These are phyloP conservation scores for Volucella bombylans DNA, from an alignment of 2,888 invertebrate genomes.

Conservation along the genomic window DNA sequence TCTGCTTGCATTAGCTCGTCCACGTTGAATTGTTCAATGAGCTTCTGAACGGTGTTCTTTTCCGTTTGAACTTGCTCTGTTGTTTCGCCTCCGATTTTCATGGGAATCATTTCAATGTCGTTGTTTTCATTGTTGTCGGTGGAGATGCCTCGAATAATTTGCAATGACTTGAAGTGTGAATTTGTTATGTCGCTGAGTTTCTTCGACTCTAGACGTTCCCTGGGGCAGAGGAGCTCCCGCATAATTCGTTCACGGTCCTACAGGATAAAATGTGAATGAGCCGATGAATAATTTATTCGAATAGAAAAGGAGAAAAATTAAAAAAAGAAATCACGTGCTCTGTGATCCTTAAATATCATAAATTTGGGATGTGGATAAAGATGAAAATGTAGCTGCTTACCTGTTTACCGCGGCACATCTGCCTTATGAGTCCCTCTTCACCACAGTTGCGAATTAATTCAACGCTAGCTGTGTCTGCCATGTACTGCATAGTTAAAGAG, in stretches of 20 bases:
- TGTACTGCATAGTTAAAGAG: constrained; percentile 88
- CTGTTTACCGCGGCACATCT: constrained; percentile 89
- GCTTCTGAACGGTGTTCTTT: constrained; percentile 77
- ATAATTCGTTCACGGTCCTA: constrained; percentile 80
- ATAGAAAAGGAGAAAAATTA: not conserved
- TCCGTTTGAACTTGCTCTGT: constrained; percentile 77
- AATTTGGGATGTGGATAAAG: constrained; percentile 1
- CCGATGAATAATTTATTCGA: constrained; percentile 20
- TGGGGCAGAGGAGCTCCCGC: constrained; percentile 79
- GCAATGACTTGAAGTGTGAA: constrained; percentile 81
- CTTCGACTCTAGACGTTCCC: constrained; percentile 80
- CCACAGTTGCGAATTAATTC: constrained; percentile 90
- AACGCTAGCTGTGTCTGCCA: constrained; percentile 90
- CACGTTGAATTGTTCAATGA: constrained; percentile 79
- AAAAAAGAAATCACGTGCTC: constrained; percentile 14
- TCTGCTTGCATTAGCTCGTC: constrained; percentile 82
- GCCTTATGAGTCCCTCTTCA: constrained; percentile 87
- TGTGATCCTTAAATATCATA: constrained; percentile 1
- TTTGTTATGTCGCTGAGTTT: constrained; percentile 81
- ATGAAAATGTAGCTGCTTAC: constrained; percentile 82
- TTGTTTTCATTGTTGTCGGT: constrained; percentile 82
- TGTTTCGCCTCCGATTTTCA: constrained; percentile 63
- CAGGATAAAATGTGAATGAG: constrained; percentile 23
- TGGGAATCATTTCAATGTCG: constrained; percentile 80
- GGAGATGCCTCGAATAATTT: constrained; percentile 81